These are phyloP conservation scores for Tringa solitaria DNA, from an alignment of 2,113 vertebrate species.

Conservation along the genomic window DNA sequence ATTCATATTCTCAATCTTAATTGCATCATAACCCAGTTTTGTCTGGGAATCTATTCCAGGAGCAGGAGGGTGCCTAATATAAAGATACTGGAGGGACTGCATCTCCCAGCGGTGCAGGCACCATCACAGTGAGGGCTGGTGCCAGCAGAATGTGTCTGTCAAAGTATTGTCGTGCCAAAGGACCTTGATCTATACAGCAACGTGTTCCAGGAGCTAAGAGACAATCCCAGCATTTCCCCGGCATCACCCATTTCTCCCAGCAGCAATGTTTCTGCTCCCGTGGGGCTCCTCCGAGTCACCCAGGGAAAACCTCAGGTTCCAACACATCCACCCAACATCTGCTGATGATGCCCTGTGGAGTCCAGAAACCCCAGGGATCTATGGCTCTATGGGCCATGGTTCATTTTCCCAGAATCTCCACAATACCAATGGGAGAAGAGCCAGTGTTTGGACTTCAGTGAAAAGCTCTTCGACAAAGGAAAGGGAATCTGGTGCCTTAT, in stretches of 20 bases:
- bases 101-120: not conserved
- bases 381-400: fast-evolving
- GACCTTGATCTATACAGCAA: not conserved
- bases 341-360: not conserved
- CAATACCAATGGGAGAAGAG: not conserved
- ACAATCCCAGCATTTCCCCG: not conserved
- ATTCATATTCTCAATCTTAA: not conserved
- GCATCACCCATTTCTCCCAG: not conserved
- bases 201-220: not conserved
- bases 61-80: not conserved
- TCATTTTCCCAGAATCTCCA: not conserved
- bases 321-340: not conserved
- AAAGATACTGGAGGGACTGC: not conserved
- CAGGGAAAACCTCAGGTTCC: not conserved
- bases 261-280: not conserved
- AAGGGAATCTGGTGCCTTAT: not conserved
- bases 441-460: not conserved
- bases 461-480: not conserved
- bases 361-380: not conserved
- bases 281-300: not conserved
- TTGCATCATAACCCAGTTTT: not conserved
- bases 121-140: not conserved
- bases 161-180: fast-evolving
- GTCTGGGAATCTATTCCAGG: not conserved
- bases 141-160: not conserved